A percentile compares a stretch with the other conserved stretches of the same genome.
phyloP scores from a whole-genome alignment of 2,888 invertebrate genomes.

The Lasioglossum morio region DNA sequence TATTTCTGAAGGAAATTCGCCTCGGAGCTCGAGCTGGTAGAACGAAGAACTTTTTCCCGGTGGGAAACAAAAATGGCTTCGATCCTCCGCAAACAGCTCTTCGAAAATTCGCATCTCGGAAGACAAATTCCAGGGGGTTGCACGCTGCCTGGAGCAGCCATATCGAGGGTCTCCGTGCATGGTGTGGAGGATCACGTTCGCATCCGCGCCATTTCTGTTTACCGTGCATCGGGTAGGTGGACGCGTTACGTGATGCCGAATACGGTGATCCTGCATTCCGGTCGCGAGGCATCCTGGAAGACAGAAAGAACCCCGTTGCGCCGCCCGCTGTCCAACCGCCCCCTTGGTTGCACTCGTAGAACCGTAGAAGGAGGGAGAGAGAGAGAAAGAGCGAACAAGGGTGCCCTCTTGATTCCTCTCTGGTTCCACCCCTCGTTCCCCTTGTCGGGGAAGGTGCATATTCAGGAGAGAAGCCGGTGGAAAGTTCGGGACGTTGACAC shows the following conservation, averaged over 20 bases:
- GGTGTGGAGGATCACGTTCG: constrained; percentile 55
- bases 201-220: constrained; percentile 68
- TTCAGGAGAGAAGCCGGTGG: constrained; percentile 69
- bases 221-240: constrained; percentile 62
- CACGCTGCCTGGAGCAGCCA: background rate
- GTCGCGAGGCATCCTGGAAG: constrained; percentile 66
- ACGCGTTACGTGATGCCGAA: constrained; percentile 70
- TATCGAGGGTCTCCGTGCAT: background rate
- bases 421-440: constrained; percentile 23
- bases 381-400: background rate
- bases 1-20: background rate
- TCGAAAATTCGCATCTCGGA: constrained; percentile 7
- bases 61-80: constrained; percentile 27
- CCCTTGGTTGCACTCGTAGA: constrained; percentile 9
- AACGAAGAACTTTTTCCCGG: background rate
- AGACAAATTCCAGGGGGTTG: background rate
- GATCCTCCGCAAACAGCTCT: constrained; percentile 9
- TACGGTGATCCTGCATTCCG: constrained; percentile 75
- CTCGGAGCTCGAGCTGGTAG: background rate
- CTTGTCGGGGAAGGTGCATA: constrained; percentile 70
- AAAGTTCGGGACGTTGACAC: constrained; percentile 80
- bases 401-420: constrained; percentile 6
- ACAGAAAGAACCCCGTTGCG: constrained; percentile 64
- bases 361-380: background rate
- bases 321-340: constrained; percentile 44